phyloP scores from a whole-genome alignment of 2,113 vertebrate genomes.

The Cynoglossus semilaevis region DNA sequence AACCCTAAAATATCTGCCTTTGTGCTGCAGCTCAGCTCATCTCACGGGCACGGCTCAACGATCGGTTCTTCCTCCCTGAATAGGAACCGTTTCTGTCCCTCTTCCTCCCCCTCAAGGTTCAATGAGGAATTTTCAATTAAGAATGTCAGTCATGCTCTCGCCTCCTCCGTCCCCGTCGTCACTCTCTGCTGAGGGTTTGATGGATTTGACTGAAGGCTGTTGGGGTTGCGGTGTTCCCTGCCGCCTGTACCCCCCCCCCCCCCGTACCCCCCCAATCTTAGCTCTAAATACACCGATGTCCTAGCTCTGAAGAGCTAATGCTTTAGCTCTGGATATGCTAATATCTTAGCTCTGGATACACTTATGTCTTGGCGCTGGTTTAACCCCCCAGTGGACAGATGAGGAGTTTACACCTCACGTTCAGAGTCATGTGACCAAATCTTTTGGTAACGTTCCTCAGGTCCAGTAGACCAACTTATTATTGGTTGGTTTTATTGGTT shows the following conservation, averaged over 20 bases:
- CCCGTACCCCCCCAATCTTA: too few relatives aligned
- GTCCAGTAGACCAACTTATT: too few relatives aligned
- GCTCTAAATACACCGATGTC: too few relatives aligned
- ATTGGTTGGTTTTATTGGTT: too few relatives aligned
- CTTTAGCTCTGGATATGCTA: too few relatives aligned
- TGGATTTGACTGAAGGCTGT: constrained; percentile 18
- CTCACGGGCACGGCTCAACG: constrained; percentile 28
- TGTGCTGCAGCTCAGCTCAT: constrained; percentile 48
- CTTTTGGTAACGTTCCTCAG: too few relatives aligned
- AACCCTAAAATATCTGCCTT: constrained; percentile 54
- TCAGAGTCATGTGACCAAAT: too few relatives aligned
- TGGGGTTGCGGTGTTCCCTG: background rate
- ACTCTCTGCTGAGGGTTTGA: constrained; percentile 7
- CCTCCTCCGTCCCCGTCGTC: constrained; percentile 7
- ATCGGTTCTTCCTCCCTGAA: constrained; percentile 9
- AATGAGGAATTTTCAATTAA: constrained; percentile 44
- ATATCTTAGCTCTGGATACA: too few relatives aligned
- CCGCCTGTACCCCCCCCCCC: background rate
- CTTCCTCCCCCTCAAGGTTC: constrained; percentile 21
- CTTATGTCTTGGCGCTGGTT: too few relatives aligned
- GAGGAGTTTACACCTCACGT: too few relatives aligned
- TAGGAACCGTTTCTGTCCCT: background rate
- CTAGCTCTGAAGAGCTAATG: too few relatives aligned
- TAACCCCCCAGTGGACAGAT: too few relatives aligned
- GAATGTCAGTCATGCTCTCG: constrained; percentile 1